Evolutionary conservation across 2,797 vertebrate genomes (phyloP).

Genomic region (Trichosurus vulpecula): DNA sequence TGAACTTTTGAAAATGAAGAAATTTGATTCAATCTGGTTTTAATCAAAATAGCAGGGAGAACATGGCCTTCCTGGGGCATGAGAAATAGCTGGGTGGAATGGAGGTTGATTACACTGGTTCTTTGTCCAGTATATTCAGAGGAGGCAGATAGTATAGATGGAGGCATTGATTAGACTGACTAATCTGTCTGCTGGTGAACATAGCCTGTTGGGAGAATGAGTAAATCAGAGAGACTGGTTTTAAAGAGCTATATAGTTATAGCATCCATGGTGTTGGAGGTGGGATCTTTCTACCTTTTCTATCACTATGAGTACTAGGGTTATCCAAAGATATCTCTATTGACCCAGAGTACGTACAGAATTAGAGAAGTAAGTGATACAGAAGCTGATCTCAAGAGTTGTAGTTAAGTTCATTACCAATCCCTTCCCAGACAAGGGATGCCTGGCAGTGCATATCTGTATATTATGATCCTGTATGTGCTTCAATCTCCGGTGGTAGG

Average conservation of each 20-base stretch:
- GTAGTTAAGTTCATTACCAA: not conserved
- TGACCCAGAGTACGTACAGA: not conserved
- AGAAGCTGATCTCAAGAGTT: not conserved
- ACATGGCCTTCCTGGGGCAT: not conserved
- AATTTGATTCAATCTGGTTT: constrained; percentile 12
- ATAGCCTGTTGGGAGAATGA: not conserved
- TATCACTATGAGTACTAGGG: not conserved
- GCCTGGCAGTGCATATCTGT: not conserved
- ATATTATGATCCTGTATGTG: not conserved
- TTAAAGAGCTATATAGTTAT: not conserved
- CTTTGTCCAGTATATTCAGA: not conserved
- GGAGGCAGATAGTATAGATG: not conserved
- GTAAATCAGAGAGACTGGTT: not conserved
- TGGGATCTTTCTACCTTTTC: not conserved
- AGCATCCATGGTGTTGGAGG: not conserved
- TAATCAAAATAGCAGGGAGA: constrained; percentile 31
- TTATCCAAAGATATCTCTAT: not conserved
- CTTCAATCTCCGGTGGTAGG: not conserved
- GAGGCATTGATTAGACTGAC: not conserved
- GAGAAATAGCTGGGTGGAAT: not conserved
- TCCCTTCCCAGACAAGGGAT: not conserved
- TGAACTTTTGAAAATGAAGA: constrained; percentile 40
- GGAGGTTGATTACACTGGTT: not conserved
- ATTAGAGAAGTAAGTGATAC: not conserved
- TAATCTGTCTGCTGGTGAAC: not conserved